A percentile compares a stretch with the other conserved stretches of the same genome.
Conservation (phyloP, 1,140 invertebrate genomes). For the Drosophila lacertosa region DNA sequence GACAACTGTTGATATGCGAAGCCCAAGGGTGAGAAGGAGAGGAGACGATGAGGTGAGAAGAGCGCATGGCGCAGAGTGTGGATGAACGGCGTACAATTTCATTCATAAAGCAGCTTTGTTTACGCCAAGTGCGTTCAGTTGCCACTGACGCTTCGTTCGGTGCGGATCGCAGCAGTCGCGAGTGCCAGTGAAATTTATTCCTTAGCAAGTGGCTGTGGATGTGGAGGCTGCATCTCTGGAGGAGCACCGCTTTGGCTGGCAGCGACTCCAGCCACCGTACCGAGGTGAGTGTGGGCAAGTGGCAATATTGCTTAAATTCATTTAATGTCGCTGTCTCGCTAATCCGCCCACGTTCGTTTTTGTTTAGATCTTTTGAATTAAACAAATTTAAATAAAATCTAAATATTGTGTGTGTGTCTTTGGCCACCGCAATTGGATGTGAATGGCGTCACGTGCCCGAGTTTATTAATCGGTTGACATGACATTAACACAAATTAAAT, state of each 20-base stretch:
- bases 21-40: background rate
- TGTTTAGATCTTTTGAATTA: background rate
- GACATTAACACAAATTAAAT: conserved; percentile 80
- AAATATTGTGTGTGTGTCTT: conserved; percentile 18
- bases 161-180: conserved; percentile 56
- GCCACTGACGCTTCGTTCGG: conserved; percentile 50
- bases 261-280: too few species aligned
- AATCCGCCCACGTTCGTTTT: conserved; percentile 27
- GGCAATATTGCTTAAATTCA: conserved; percentile 53
- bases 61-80: conserved; percentile 1
- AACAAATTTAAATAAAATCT: background rate
- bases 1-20: conserved; percentile 73
- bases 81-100: conserved; percentile 38
- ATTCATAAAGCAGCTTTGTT: conserved; percentile 55
- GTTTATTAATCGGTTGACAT: conserved; percentile 79
- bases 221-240: conserved; percentile 74
- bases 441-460: conserved; percentile 74
- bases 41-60: too few species aligned
- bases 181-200: background rate
- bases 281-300: conserved; percentile 85
- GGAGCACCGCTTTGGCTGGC: conserved; percentile 91
- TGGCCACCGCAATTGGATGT: conserved; percentile 27
- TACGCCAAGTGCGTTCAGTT: conserved; percentile 62
- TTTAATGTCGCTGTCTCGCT: conserved; percentile 33
- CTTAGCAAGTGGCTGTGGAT: background rate